A percentile compares a stretch with the other conserved stretches of the same genome.
phyloP scores from a whole-genome alignment of 2,113 vertebrate species.

The Phrynosoma blainvillii region DNA sequence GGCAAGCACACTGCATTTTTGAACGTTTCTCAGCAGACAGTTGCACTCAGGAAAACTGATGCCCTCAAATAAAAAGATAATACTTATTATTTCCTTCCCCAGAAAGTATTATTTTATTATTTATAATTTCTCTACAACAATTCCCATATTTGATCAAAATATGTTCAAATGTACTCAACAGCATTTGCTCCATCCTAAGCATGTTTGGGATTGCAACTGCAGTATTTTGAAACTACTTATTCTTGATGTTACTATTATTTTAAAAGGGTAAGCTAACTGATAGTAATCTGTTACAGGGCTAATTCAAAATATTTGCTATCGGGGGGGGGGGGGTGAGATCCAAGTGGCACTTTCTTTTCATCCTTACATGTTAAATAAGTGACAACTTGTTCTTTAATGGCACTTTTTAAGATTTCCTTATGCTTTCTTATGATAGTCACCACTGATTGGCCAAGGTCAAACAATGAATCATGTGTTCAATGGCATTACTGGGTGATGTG shows the following conservation, averaged over 20 bases:
- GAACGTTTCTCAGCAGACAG: not conserved
- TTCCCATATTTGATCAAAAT: not conserved
- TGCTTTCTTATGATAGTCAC: too few species aligned
- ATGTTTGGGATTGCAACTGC: not conserved
- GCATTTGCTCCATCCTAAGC: not conserved
- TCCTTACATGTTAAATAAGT: not conserved
- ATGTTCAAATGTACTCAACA: not conserved
- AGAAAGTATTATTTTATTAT: not conserved
- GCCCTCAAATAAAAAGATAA: not conserved
- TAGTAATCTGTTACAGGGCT: too few species aligned
- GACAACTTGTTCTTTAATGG: too few species aligned
- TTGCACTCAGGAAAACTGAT: not conserved
- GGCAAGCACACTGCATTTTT: not conserved
- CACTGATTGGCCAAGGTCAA: too few species aligned
- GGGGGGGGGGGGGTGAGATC: not conserved
- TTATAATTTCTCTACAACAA: not conserved
- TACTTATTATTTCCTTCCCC: not conserved
- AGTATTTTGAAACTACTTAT: too few species aligned
- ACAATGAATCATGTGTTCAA: too few species aligned
- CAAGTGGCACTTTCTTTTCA: not conserved
- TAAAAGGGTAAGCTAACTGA: too few species aligned
- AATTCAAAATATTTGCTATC: too few species aligned
- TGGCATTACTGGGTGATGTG: too few species aligned
- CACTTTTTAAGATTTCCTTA: too few species aligned
- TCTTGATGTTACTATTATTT: too few species aligned